Base-by-base conservation (phyloP, 2,113 vertebrate genomes). In the Tachycineta bicolor region DNA sequence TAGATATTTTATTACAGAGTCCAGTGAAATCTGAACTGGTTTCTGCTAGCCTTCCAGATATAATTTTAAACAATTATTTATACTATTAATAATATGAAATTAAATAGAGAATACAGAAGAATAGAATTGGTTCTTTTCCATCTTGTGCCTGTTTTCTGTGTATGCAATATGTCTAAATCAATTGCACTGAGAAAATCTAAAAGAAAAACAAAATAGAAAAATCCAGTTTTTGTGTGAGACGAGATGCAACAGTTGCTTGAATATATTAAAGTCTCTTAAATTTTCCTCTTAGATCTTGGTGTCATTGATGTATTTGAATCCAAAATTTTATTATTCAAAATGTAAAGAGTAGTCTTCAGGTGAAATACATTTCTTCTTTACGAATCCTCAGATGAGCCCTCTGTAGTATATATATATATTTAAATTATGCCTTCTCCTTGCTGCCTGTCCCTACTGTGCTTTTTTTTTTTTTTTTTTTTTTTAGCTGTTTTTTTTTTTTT, bases 371-470 rank as follows among this genome's bases (percentile, higher is more conserved):
- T 59, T 68, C 10, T 37, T 78, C 47, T 64, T 73, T 69, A 33
- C 5, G 60, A 76, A 69, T 53, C 3, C 25, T 86, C 50, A 74
- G 33, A 62, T 25, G 7, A 80, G 6, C 6, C 11, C 22, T 55
- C 50, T 18, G 16, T 59, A 63, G 12, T 19, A 47, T 37, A n/a
- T n/a, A n/a, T n/a, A n/a, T n/a, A n/a, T n/a, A n/a, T n/a, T n/a
- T n/a, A n/a, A n/a, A n/a, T 67, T 73, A 49, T 26, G 1, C 1
- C 13, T 69, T 68, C 28, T 70, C 15, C n/a, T 63, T 31, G 5
- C 16, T 64, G 9, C 41, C 39, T 33, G 9, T 59, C 11, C 5
- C 17, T 24, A 28, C 6, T 50, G 12, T 0, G 0, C 11, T 7
- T 69, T 74, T 46, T 53, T 34, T 41, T 34, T 37, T 37, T 37